Evolutionary conservation across 2,113 vertebrate genomes (phyloP).

Genomic region (Muntiacus reevesi): DNA sequence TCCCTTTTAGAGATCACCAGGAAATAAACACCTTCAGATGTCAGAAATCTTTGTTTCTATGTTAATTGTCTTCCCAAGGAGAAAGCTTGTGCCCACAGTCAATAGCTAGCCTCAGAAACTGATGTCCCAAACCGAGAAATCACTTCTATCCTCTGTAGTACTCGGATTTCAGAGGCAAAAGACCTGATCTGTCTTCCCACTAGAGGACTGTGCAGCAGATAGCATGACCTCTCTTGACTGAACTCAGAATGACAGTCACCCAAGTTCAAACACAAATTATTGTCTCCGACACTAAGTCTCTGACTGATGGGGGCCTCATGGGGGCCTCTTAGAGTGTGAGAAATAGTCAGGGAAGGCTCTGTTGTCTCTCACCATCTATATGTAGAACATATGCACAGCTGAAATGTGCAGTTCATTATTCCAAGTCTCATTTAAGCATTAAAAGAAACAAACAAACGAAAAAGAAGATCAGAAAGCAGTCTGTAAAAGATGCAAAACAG

Average conservation of each 20-base stretch:
- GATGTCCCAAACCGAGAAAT: background rate
- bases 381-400: background rate
- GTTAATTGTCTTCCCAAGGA: background rate
- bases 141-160: background rate
- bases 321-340: background rate
- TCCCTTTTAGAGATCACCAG: background rate
- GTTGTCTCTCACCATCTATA: background rate
- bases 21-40: background rate
- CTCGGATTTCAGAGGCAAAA: background rate
- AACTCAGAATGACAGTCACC: slow-evolving; percentile 1
- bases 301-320: background rate
- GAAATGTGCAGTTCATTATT: background rate
- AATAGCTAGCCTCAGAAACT: background rate
- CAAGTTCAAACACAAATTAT: slow-evolving; percentile 35
- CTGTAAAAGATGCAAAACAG: background rate
- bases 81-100: background rate
- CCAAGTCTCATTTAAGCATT: background rate
- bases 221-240: background rate
- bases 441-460: background rate
- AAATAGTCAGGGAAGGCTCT: background rate
- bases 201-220: background rate
- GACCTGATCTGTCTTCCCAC: background rate
- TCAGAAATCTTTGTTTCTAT: background rate
- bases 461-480: background rate
- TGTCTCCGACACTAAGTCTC: background rate